These are phyloP conservation scores for Ectemnius cavifrons DNA, from an alignment of 2,888 invertebrate species.

Conservation along the genomic window DNA sequence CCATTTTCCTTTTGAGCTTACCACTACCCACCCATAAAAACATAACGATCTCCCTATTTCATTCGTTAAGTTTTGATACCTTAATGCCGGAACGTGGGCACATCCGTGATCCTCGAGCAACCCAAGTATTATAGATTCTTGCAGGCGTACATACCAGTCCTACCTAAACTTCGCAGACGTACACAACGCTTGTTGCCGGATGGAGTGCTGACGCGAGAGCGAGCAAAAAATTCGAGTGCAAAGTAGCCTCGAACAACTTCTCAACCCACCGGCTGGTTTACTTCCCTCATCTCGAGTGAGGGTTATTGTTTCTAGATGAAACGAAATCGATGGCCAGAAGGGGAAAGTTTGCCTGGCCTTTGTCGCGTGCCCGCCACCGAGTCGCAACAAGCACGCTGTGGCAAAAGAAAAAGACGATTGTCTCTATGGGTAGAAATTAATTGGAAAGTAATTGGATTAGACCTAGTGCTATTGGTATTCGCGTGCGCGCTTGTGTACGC, in stretches of 20 bases:
- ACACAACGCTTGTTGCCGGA: neutral
- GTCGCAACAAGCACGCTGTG: slow-evolving; percentile 24
- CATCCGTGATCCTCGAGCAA: too few relatives aligned
- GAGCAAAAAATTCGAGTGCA: neutral
- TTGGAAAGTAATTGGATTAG: slow-evolving; percentile 45
- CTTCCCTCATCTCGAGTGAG: neutral
- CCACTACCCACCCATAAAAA: too few relatives aligned
- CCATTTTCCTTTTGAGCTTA: too few relatives aligned
- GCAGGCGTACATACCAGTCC: too few relatives aligned
- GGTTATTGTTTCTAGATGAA: neutral
- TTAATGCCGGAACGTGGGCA: too few relatives aligned
- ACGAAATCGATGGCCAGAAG: slow-evolving; percentile 4
- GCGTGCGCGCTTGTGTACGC: too few relatives aligned
- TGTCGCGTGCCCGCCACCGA: neutral
- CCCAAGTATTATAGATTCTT: too few relatives aligned
- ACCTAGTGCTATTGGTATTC: slow-evolving; percentile 25
- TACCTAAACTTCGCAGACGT: too few relatives aligned
- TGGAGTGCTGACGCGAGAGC: neutral
- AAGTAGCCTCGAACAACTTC: neutral
- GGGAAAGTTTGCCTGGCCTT: neutral
- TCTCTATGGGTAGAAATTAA: slow-evolving; percentile 40
- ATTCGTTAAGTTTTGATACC: too few relatives aligned
- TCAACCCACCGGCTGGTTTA: neutral
- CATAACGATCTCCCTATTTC: too few relatives aligned
- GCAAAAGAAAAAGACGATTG: slow-evolving; percentile 32